Evolutionary conservation across 2,888 invertebrate genomes (phyloP), one percentile per base, ranked within the genome.

Genomic region (Tachina grossa): DNA sequence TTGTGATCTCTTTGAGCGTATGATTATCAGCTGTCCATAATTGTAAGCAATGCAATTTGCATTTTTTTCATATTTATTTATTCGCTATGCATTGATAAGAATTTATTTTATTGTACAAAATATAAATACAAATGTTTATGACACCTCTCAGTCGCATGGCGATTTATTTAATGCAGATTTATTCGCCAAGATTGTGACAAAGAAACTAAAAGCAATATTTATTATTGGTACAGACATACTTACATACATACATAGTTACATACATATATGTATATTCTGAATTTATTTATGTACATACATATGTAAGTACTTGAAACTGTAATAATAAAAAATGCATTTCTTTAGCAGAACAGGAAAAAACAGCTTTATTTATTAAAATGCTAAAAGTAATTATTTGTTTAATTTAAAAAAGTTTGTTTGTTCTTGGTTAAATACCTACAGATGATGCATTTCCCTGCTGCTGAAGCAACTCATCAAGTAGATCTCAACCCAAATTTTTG

Each of bases 1-100:
- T 57, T 71, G 47, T 31, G 22, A 78, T 69, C 51, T 22, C 49
- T 59, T 22, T 59, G 6, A 47, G 55, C 13, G 14, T 10, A 63
- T 79, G 45, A 79, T 61, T 79, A 79, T 79, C 79, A 63, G 45
- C 61, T 79, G 71, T 45, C 53, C n/a, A 63, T 71, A 79, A 79
- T 71, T 71, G 43, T 39, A 69, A 61, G 71, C 45, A 14, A 49
- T 49, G 31, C 31, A 31, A 6, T 31, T 31, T 31, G 31, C 31
- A 57, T 39, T 31, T 9, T 49, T 39, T 47, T 59, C 13, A 6
- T 19, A 49, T 41, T 39, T 19, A 61, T 57, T 31, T 39, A 11
- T 45, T 55, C 55, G n/a, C n/a, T 41, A 69, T 71, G 39, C 47
- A 53, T 47, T 19, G 75, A 75, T 75, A 75, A 75, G 45, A 51